These are phyloP conservation scores for Branchellion lobata DNA, from an alignment of 2,888 invertebrate species.

Conservation along the genomic window DNA sequence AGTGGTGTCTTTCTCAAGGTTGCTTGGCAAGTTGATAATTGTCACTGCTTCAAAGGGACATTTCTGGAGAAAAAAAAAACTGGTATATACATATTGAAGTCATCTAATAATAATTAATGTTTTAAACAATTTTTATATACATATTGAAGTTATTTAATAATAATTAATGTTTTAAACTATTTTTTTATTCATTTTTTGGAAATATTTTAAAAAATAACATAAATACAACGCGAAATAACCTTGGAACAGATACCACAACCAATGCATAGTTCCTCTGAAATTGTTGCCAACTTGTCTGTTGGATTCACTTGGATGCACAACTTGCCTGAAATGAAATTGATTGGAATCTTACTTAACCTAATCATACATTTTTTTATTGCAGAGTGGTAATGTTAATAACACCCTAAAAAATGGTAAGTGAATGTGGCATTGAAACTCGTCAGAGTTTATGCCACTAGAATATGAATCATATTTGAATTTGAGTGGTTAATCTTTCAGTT, in stretches of 20 bases:
- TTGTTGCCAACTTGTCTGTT: slow-evolving; percentile 90
- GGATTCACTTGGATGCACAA: slow-evolving; percentile 96
- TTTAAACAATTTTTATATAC: not conserved
- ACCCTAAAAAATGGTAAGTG: no score
- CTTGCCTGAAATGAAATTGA: slow-evolving; percentile 68
- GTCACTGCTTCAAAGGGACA: slow-evolving; percentile 98
- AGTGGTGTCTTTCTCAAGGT: slow-evolving; percentile 94
- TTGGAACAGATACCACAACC: slow-evolving; percentile 99
- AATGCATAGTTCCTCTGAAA: slow-evolving; percentile 97
- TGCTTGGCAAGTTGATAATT: slow-evolving; percentile 97
- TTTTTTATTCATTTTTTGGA: no score
- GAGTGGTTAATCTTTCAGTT: no score
- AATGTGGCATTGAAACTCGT: no score
- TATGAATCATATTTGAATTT: no score
- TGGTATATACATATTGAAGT: not conserved
- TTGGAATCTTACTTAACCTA: no score
- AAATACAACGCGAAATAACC: slow-evolving; percentile 69
- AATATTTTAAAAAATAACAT: no score
- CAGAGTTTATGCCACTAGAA: no score
- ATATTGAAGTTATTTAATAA: not conserved
- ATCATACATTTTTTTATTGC: no score
- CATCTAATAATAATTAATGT: not conserved
- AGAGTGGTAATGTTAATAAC: no score
- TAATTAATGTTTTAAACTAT: not conserved
- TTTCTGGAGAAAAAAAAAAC: slow-evolving; percentile 71